Percentiles rank a stretch among this genome's conserved stretches.
Evolutionary conservation across 2,113 vertebrate species (phyloP).

Genomic region (Indri indri): DNA sequence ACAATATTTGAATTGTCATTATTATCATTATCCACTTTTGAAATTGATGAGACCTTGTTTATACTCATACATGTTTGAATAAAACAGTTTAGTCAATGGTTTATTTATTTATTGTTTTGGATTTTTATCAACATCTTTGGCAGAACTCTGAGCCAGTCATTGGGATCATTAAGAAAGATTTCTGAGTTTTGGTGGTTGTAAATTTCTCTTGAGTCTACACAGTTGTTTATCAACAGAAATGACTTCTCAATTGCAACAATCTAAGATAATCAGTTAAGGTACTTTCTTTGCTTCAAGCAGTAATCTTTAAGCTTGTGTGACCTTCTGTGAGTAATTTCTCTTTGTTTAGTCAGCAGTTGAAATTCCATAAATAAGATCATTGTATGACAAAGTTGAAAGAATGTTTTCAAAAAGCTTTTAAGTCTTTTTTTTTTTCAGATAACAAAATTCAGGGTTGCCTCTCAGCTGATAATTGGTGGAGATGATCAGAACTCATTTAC

Average conservation of each 20-base stretch:
- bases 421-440: not conserved
- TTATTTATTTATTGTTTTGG: conserved; percentile 28
- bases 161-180: conserved; percentile 33
- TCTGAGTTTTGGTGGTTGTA: conserved; percentile 3
- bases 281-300: not conserved
- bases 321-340: conserved; percentile 1
- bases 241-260: not conserved
- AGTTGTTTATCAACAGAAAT: conserved; percentile 25
- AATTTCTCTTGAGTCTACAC: conserved; percentile 12
- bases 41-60: not conserved
- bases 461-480: not conserved
- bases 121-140: conserved; percentile 47
- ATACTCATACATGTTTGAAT: not conserved
- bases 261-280: not conserved
- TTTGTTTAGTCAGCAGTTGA: not conserved
- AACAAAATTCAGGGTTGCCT: not conserved
- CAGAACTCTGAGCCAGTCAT: conserved; percentile 17
- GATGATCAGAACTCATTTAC: not conserved
- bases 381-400: not conserved
- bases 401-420: conserved; percentile 13
- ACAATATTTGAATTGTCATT: not conserved
- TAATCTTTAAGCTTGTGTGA: not conserved
- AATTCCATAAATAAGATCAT: conserved; percentile 3
- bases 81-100: conserved; percentile 1
- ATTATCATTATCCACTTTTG: not conserved